Conservation (phyloP, 2,113 vertebrate genomes). For the Buteo buteo region DNA sequence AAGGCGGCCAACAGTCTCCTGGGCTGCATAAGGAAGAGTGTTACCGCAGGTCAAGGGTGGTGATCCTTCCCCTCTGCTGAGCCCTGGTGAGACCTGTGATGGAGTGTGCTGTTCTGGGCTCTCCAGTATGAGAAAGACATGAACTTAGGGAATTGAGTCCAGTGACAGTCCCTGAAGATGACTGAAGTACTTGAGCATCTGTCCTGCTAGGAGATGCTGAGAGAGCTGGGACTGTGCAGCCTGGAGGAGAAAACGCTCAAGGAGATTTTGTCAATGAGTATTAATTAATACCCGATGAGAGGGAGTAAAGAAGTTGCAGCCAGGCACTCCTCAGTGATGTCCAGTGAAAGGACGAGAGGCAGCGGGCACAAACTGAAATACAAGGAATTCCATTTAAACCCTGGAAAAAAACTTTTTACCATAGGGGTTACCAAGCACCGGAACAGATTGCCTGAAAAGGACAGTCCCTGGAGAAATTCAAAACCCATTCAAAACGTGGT, state of each 20-base stretch:
- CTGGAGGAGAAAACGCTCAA: not conserved
- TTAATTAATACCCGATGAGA: not conserved
- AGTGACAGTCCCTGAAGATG: not conserved
- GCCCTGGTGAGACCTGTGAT: not conserved
- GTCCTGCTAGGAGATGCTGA: not conserved
- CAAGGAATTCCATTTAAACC: not conserved
- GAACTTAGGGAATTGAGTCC: not conserved
- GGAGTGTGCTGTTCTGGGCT: not conserved
- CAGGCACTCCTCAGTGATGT: not conserved
- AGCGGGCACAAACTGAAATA: not conserved
- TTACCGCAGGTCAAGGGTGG: not conserved
- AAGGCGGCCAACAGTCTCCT: not conserved
- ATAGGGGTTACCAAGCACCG: not conserved
- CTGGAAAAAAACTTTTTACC: not conserved
- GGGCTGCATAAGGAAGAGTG: not conserved
- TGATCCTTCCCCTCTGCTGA: not conserved
- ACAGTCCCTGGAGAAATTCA: not conserved
- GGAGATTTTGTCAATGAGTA: not conserved
- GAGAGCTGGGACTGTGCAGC: not conserved
- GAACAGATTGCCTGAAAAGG: not conserved
- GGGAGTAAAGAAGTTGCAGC: not conserved
- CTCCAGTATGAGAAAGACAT: not conserved
- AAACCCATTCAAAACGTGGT: not conserved
- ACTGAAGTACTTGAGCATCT: not conserved
- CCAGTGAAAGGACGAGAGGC: not conserved